phyloP scores from a whole-genome alignment of 2,888 invertebrate species.

The Microplitis deprimator region DNA sequence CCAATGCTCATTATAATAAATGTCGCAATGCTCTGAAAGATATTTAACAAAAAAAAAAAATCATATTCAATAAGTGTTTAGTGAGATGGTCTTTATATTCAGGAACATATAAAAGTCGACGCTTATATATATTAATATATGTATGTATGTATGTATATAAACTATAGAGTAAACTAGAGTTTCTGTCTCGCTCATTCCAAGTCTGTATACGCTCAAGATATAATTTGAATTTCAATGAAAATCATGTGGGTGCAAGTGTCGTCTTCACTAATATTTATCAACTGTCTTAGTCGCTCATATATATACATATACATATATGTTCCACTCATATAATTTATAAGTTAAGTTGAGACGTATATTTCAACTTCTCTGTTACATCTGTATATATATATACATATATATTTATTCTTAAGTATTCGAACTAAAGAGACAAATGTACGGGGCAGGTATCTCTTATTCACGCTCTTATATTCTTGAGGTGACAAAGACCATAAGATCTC shows the following conservation, averaged over 20 bases:
- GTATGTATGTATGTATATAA: not conserved
- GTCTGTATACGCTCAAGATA: not conserved
- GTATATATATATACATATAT: not conserved
- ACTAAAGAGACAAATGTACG: conserved; percentile 15
- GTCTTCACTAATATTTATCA: conserved; percentile 55
- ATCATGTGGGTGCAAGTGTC: conserved; percentile 67
- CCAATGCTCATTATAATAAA: conserved; percentile 62
- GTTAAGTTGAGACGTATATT: conserved; percentile 8
- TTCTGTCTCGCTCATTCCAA: not conserved
- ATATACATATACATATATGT: not conserved
- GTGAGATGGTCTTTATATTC: not conserved
- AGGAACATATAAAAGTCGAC: not conserved
- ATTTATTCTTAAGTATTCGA: conserved; percentile 15
- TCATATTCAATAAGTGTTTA: not conserved
- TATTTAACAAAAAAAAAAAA: conserved; percentile 16
- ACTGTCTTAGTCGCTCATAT: conserved; percentile 31
- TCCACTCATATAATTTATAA: not conserved
- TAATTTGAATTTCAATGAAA: conserved; percentile 68
- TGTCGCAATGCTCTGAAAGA: conserved; percentile 43
- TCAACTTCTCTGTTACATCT: conserved; percentile 3
- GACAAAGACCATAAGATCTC: conserved; percentile 19
- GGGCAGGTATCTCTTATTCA: conserved; percentile 16
- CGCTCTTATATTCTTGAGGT: conserved; percentile 24
- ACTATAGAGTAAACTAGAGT: conserved; percentile 10
- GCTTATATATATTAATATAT: conserved; percentile 5